Percentiles rank a stretch among this genome's conserved stretches.
phyloP scores from a whole-genome alignment of 2,113 vertebrate species.

The Xyrauchen texanus region DNA sequence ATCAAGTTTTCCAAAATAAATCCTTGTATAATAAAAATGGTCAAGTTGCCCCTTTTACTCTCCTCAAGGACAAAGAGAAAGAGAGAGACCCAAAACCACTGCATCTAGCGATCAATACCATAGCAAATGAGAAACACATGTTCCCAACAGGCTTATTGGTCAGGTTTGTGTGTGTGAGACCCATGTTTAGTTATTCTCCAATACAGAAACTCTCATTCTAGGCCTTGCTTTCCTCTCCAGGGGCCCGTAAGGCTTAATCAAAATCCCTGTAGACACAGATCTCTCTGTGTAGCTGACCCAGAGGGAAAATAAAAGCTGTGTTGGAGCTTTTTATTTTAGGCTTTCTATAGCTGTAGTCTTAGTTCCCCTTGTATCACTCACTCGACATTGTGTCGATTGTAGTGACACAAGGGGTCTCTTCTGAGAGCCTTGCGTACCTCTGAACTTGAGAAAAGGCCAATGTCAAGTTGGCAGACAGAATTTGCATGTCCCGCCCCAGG shows the following conservation, averaged over 20 bases:
- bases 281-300: slow-evolving; percentile 2
- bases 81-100: slow-evolving; percentile 37
- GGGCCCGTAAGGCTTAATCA: neutral
- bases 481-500: too few species aligned
- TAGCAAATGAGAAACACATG: slow-evolving; percentile 51
- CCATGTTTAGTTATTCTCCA: slow-evolving; percentile 22
- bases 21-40: too few species aligned
- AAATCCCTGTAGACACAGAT: slow-evolving; percentile 22
- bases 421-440: too few species aligned
- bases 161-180: slow-evolving; percentile 28
- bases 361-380: too few species aligned
- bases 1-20: neutral
- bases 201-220: neutral
- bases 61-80: neutral
- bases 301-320: slow-evolving; percentile 28
- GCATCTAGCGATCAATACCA: slow-evolving; percentile 55
- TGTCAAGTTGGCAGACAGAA: too few species aligned
- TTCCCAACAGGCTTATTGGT: slow-evolving; percentile 49
- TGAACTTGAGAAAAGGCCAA: too few species aligned
- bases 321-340: slow-evolving; percentile 4
- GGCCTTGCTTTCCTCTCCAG: slow-evolving; percentile 1
- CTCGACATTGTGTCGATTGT: too few species aligned
- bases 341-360: neutral
- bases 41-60: neutral
- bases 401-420: too few species aligned